A percentile compares a stretch with the other conserved stretches of the same genome.
These are phyloP conservation scores for Acleris laterana DNA, from an alignment of 2,888 invertebrate genomes.

Conservation along the genomic window DNA sequence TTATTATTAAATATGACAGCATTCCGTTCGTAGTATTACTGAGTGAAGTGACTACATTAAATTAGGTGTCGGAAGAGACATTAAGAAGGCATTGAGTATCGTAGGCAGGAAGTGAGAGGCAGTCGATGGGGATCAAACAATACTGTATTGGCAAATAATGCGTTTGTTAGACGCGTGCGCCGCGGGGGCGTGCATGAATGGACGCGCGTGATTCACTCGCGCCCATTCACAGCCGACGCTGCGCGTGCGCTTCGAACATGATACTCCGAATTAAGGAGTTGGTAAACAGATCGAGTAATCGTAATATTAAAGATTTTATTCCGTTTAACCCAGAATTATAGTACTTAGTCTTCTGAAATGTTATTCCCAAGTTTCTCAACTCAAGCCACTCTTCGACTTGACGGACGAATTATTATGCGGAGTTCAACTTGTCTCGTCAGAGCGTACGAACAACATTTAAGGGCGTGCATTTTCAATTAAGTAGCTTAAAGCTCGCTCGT, in stretches of 20 bases:
- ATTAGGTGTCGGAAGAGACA: conserved; percentile 29
- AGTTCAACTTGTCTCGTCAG: too few species aligned
- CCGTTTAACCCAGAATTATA: too few species aligned
- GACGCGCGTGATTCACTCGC: conserved; percentile 74
- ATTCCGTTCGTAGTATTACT: neutral
- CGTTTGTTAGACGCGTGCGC: conserved; percentile 68
- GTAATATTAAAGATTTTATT: too few species aligned
- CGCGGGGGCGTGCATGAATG: conserved; percentile 77
- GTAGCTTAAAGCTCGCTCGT: too few species aligned
- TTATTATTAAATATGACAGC: neutral
- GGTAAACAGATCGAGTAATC: too few species aligned
- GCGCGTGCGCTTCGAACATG: conserved; percentile 47
- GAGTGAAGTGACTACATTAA: conserved; percentile 5
- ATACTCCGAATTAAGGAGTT: neutral
- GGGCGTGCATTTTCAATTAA: too few species aligned
- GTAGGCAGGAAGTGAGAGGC: conserved; percentile 74
- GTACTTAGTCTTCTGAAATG: too few species aligned
- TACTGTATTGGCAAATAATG: conserved; percentile 64
- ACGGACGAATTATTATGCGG: too few species aligned
- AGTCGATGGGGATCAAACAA: conserved; percentile 71
- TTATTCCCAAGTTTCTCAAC: too few species aligned
- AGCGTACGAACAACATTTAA: too few species aligned
- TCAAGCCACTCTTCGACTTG: too few species aligned
- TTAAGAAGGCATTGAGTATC: conserved; percentile 47
- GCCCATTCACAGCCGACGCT: conserved; percentile 70